Base-by-base conservation (phyloP, 64 coral and sea anemone genomes). In the Porites lutea region DNA sequence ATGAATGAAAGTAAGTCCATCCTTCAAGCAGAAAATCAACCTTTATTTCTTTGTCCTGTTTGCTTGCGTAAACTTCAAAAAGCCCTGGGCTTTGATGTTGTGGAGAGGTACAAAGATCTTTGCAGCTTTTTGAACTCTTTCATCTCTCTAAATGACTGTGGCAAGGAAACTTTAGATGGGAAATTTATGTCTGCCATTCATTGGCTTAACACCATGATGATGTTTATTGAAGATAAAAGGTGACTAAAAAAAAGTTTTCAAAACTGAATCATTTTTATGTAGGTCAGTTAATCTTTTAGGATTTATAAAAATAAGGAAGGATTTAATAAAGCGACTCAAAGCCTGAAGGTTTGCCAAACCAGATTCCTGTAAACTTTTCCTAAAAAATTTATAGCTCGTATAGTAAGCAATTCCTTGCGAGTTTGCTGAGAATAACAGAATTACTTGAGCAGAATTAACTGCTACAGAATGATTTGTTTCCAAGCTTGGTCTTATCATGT, bases 51-150 rank as follows among this genome's bases (percentile, higher is more conserved):
- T 51, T 98, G 94, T 77, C 97, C 97, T 8, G 66, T 98, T 6
- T 98, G 97, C 59, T 82, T 98, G 72, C 88, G 94, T n/a, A 98
- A 98, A 57, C 77, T 98, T 60, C 94, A 98, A 48, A 87, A 93
- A 70, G 91, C 94, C 11, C 27, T 92, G 6, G 66, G 78, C n/a
- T 99, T 99, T 96, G 27, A 59, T 20, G 60, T 94, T 65, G 62
- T 89, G 15, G 48, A 64, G 10, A 91, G 97, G 79, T 99, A 92
- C 48, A 79, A 3, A 75, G 74, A 1, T 8, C 18, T 85, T 48
- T 51, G 14, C 43, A 13, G 45, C 14, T 85, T 93, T 22, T 53
- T 93, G 52, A 37, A 93, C 10, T 48, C 11, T 63, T 9, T 79
- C 16, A 69, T 55, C 21, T 68, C 20, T 43, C 57, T 60, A 43